These are phyloP conservation scores for Catostylus mosaicus DNA, from an alignment of 30 jellyfish, hydroid and myxozoan species.

Conservation along the genomic window DNA sequence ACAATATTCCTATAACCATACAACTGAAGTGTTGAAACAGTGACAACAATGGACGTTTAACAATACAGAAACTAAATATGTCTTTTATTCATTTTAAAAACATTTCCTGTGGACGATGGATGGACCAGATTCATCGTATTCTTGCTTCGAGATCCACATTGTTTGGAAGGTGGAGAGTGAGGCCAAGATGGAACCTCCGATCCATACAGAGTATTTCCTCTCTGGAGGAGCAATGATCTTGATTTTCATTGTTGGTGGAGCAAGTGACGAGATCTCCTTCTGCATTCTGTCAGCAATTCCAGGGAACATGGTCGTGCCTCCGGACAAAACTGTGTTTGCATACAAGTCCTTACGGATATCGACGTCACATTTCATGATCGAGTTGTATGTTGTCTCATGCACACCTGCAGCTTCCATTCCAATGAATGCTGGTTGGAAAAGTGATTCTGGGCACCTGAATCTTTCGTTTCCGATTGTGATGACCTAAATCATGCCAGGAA, in stretches of 20 bases:
- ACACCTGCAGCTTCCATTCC: constrained; percentile 99
- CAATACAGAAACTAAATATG: neutral
- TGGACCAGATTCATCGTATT: constrained; percentile 99
- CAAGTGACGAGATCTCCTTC: constrained; percentile 98
- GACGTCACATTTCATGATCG: constrained; percentile 99
- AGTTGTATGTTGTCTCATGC: constrained; percentile 99
- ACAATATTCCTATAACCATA: neutral
- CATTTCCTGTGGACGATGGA: constrained; percentile 99
- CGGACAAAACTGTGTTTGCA: constrained; percentile 99
- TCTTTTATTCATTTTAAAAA: constrained; percentile 64
- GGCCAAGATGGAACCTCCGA: constrained; percentile 99
- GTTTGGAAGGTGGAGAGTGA: constrained; percentile 99
- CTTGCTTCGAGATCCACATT: constrained; percentile 99
- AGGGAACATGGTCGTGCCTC: constrained; percentile 99
- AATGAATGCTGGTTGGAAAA: constrained; percentile 99
- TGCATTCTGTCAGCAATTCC: constrained; percentile 99
- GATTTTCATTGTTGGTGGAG: constrained; percentile 99
- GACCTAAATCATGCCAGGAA: constrained; percentile 40
- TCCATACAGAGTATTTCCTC: constrained; percentile 99
- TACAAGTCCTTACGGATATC: constrained; percentile 99
- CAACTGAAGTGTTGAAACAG: neutral
- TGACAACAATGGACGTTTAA: neutral
- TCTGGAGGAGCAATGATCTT: constrained; percentile 99
- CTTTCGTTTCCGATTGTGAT: constrained; percentile 99
- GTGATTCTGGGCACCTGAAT: constrained; percentile 99